Evolutionary conservation across 92 coral and sea anemone genomes (phyloP).

Genomic region (Muricea muricata): DNA sequence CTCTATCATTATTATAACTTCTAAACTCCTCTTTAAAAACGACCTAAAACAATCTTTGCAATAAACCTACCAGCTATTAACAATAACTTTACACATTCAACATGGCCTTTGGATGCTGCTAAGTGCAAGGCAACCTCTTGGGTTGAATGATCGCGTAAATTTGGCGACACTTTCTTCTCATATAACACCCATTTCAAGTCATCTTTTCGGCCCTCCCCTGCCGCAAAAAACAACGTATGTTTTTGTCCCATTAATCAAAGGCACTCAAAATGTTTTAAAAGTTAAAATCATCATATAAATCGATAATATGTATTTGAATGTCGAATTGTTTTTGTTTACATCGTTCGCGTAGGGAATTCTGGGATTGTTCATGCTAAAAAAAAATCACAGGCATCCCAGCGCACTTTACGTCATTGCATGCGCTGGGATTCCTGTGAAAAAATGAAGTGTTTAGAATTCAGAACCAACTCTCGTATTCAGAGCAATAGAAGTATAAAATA

Average conservation of each 20-base stretch:
- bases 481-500: no score
- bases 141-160: constrained; percentile 89
- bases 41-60: no score
- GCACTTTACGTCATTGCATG: no score
- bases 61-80: constrained; percentile 81
- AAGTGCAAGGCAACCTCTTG: constrained; percentile 85
- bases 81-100: constrained; percentile 82
- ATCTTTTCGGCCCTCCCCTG: constrained; percentile 93
- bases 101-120: constrained; percentile 89
- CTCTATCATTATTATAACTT: no score
- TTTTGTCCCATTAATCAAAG: constrained; percentile 80
- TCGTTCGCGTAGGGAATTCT: not conserved
- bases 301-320: no score
- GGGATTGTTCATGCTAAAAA: not conserved
- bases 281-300: not conserved
- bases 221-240: constrained; percentile 90
- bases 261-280: not conserved
- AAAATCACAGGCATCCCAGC: no score
- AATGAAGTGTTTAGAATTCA: no score
- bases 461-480: no score
- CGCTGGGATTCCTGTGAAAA: no score
- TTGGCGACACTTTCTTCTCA: constrained; percentile 91
- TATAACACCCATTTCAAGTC: constrained; percentile 90
- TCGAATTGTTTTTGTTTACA: not conserved
- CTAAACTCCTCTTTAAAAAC: no score